These are phyloP conservation scores for Cyphomyrmex costatus DNA, from an alignment of 1,140 invertebrate species.

Conservation along the genomic window DNA sequence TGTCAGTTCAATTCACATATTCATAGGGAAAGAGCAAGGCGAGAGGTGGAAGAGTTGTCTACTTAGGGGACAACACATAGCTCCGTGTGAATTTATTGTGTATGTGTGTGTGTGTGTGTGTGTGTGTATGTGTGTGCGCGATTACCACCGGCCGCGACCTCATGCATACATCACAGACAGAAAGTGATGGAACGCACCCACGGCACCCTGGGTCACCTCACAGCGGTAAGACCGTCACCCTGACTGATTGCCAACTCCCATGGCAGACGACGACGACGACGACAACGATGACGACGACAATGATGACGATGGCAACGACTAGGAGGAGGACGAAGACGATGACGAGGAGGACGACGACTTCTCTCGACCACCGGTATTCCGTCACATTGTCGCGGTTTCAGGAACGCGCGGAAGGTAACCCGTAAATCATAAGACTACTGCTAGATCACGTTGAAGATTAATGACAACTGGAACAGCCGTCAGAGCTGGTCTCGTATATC, in stretches of 20 bases:
- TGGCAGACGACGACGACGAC: slow-evolving; percentile 60
- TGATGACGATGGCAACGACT: background rate
- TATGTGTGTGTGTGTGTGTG: slow-evolving; percentile 56
- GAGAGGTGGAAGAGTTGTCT: slow-evolving; percentile 56
- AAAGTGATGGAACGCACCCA: slow-evolving; percentile 82
- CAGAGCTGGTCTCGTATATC: slow-evolving; percentile 42
- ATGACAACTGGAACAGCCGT: slow-evolving; percentile 62
- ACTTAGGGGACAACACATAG: slow-evolving; percentile 48
- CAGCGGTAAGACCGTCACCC: slow-evolving; percentile 72
- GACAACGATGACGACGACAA: background rate
- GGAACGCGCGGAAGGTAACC: slow-evolving; percentile 54
- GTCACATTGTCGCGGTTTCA: slow-evolving; percentile 54
- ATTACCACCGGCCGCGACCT: slow-evolving; percentile 83
- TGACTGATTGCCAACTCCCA: slow-evolving; percentile 85
- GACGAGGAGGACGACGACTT: slow-evolving; percentile 55
- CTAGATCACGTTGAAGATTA: slow-evolving; percentile 63
- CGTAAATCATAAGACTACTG: slow-evolving; percentile 51
- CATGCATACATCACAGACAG: slow-evolving; percentile 83
- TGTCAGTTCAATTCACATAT: slow-evolving; percentile 84
- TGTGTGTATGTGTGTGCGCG: slow-evolving; percentile 71
- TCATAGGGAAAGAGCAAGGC: slow-evolving; percentile 81
- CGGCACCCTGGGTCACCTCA: slow-evolving; percentile 77
- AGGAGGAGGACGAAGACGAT: slow-evolving; percentile 17
- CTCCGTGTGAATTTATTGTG: slow-evolving; percentile 12
- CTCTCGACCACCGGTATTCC: slow-evolving; percentile 47